Percentiles rank a stretch among this genome's conserved stretches.
Conservation (phyloP, 1,140 invertebrate species). For the Drosophila bocki region DNA sequence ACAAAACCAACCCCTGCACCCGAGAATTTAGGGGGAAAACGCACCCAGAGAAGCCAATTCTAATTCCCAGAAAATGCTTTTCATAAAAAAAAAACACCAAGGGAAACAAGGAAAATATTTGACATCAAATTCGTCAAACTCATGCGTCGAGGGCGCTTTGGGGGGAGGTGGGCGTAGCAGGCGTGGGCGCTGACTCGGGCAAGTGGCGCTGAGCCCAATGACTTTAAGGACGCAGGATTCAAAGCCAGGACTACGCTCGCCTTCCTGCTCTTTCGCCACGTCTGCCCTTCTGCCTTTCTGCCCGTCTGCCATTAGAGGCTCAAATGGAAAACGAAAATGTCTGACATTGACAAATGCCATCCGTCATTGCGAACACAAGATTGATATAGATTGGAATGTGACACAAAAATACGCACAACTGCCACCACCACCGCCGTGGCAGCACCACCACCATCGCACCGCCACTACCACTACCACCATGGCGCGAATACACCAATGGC, state of each 20-base stretch:
- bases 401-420: slow-evolving; percentile 84
- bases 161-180: slow-evolving; percentile 38
- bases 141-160: slow-evolving; percentile 53
- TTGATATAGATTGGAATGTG: slow-evolving; percentile 85
- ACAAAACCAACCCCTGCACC: slow-evolving; percentile 33
- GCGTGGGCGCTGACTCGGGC: slow-evolving; percentile 42
- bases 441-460: slow-evolving; percentile 26
- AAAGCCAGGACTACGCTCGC: slow-evolving; percentile 35
- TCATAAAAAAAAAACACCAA: slow-evolving; percentile 64
- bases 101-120: slow-evolving; percentile 80
- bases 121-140: slow-evolving; percentile 81
- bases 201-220: slow-evolving; percentile 57
- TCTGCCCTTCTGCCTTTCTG: slow-evolving; percentile 52
- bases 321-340: slow-evolving; percentile 85
- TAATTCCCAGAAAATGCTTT: slow-evolving; percentile 77
- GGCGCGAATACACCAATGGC: slow-evolving; percentile 44
- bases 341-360: slow-evolving; percentile 85
- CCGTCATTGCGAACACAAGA: slow-evolving; percentile 85
- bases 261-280: slow-evolving; percentile 13
- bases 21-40: slow-evolving; percentile 25
- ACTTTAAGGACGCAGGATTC: slow-evolving; percentile 57
- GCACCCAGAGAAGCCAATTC: slow-evolving; percentile 70
- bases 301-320: slow-evolving; percentile 76
- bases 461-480: slow-evolving; percentile 35
- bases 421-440: slow-evolving; percentile 55